These are phyloP conservation scores for Phainopepla nitens DNA, from an alignment of 2,113 vertebrate species.

Conservation along the genomic window DNA sequence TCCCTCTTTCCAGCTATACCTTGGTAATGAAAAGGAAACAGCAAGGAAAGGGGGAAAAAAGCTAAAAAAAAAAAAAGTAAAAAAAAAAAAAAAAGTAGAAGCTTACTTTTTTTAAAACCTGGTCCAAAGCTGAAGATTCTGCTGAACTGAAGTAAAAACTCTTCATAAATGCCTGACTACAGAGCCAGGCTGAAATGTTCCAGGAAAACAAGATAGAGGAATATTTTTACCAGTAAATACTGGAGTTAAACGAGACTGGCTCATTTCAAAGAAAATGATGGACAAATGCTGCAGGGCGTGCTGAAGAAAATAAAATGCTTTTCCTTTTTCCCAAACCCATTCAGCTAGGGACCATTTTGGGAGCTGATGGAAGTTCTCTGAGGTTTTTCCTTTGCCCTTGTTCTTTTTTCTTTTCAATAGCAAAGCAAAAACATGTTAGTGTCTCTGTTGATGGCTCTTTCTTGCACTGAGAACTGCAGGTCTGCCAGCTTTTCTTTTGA, in stretches of 20 bases:
- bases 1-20: background rate
- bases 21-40: conserved; percentile 41
- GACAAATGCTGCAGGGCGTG: conserved; percentile 31
- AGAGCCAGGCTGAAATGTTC: background rate
- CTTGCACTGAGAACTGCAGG: background rate
- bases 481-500: background rate
- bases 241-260: background rate
- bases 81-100: background rate
- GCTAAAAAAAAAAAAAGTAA: background rate
- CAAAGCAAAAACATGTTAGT: background rate
- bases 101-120: background rate
- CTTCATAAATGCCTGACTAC: background rate
- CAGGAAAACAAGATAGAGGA: background rate
- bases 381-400: background rate
- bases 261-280: conserved; percentile 22
- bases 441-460: background rate
- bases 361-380: background rate
- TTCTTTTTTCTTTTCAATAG: background rate
- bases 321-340: background rate
- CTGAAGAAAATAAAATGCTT: background rate
- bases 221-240: conserved; percentile 14
- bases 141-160: conserved; percentile 4
- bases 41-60: background rate
- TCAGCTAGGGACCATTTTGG: background rate
- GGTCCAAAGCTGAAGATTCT: background rate